Evolutionary conservation across 2,797 vertebrate species (phyloP), one percentile per base, ranked within the genome.

Genomic region (Notolabrus celidotus): DNA sequence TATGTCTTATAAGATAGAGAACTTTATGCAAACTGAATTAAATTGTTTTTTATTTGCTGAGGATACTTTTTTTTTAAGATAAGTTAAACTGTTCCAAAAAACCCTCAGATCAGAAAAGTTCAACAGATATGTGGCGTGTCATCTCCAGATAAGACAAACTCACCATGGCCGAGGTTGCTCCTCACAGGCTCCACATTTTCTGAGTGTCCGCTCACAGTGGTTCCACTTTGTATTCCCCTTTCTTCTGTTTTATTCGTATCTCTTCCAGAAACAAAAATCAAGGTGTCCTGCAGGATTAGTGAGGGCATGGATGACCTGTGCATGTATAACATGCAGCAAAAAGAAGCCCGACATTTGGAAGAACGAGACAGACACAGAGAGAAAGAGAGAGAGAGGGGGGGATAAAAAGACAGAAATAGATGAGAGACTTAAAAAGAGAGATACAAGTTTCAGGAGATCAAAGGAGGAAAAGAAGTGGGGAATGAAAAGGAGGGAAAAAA

Each of bases 291-390:
- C 49, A 43, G 81, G 81, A 75, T 69, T 72, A 56, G 63, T 22
- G 75, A 74, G 62, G 43, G 63, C 86, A 88, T 84, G 73, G 82
- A 86, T 82, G 64, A 84, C 56, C 64, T 67, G 79, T 64, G 61
- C 73, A 56, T 81, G 73, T 75, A 68, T 33, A 72, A 77, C 82
- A 78, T 69, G 72, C 76, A 62, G 52, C 41, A 34, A 68, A 69
- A 56, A 66, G 52, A 52, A 74, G 72, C 56, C 64, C 70, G 80
- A 82, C 80, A 83, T 77, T 77, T 76, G 36, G 43, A 75, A 64
- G 23, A 61, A 64, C 67, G n/a, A n/a, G n/a, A n/a, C n/a, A n/a
- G n/a, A n/a, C n/a, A n/a, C n/a, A n/a, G n/a, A 80, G 74, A 58
- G 52, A 39, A 55, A 69, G 61, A 72, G 50, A 49, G 50, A 59